Percentiles rank a stretch among this genome's conserved stretches.
Evolutionary conservation across 2,888 invertebrate species (phyloP).

Genomic region (Parelbella ahira): DNA sequence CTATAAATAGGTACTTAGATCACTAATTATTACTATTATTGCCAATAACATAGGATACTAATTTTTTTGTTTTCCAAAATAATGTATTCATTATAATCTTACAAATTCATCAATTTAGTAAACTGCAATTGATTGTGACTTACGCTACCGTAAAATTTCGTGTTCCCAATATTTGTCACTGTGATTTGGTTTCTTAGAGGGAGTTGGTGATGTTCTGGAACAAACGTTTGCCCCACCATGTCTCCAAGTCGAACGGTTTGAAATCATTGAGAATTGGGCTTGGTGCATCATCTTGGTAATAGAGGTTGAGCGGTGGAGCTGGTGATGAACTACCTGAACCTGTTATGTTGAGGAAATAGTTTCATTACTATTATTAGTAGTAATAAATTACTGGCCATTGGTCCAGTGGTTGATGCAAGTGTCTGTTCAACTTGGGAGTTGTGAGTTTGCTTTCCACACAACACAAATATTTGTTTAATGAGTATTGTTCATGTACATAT

Average conservation of each 20-base stretch:
- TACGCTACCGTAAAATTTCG: conserved; percentile 59
- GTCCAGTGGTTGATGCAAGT: too few species aligned
- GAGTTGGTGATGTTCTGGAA: conserved; percentile 93
- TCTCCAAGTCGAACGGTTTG: conserved; percentile 93
- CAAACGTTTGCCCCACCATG: conserved; percentile 93
- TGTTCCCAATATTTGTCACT: conserved; percentile 39
- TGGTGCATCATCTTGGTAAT: conserved; percentile 87
- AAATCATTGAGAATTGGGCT: conserved; percentile 87
- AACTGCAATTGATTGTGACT: conserved; percentile 77
- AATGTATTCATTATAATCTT: too few species aligned
- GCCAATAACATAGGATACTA: too few species aligned
- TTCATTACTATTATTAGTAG: neutral
- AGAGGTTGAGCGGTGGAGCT: conserved; percentile 75
- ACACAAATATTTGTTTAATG: too few species aligned
- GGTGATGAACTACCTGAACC: conserved; percentile 67
- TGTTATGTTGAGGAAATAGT: conserved; percentile 39
- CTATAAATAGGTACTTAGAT: too few species aligned
- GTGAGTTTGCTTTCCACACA: too few species aligned
- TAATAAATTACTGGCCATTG: too few species aligned
- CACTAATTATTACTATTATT: too few species aligned
- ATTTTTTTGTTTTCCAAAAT: too few species aligned
- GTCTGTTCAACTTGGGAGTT: too few species aligned
- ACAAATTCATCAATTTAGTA: conserved; percentile 73
- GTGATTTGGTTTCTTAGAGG: conserved; percentile 59
- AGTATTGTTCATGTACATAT: too few species aligned